Percentiles rank a stretch among this genome's conserved stretches.
Conservation (phyloP, 1,140 invertebrate genomes). For the Trichomalopsis sarcophagae region DNA sequence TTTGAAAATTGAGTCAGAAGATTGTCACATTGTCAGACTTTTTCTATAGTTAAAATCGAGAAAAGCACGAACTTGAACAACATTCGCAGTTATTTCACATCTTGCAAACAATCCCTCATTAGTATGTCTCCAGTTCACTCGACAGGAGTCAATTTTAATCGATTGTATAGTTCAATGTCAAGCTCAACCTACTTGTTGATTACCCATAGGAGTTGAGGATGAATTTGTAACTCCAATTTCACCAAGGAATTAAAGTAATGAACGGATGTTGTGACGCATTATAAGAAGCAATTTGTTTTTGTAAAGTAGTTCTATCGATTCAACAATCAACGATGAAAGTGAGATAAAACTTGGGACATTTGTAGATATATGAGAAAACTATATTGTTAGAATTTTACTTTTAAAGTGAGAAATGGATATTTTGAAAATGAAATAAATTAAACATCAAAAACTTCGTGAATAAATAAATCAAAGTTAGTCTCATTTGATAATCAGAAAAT, state of each 20-base stretch:
- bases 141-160: background rate
- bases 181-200: background rate
- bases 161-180: background rate
- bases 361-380: too few species aligned
- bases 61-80: background rate
- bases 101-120: background rate
- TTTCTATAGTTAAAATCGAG: background rate
- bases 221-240: background rate
- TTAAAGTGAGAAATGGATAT: too few species aligned
- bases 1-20: background rate
- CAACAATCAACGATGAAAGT: too few species aligned
- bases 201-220: background rate
- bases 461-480: too few species aligned
- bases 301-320: too few species aligned
- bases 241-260: background rate
- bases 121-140: background rate
- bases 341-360: too few species aligned
- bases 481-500: too few species aligned
- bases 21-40: background rate
- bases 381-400: too few species aligned
- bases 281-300: too few species aligned
- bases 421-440: too few species aligned
- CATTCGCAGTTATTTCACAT: background rate
- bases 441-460: too few species aligned
- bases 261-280: too few species aligned